Base-by-base conservation (phyloP, 2,113 vertebrate species). In the Bolborhynchus lineola region DNA sequence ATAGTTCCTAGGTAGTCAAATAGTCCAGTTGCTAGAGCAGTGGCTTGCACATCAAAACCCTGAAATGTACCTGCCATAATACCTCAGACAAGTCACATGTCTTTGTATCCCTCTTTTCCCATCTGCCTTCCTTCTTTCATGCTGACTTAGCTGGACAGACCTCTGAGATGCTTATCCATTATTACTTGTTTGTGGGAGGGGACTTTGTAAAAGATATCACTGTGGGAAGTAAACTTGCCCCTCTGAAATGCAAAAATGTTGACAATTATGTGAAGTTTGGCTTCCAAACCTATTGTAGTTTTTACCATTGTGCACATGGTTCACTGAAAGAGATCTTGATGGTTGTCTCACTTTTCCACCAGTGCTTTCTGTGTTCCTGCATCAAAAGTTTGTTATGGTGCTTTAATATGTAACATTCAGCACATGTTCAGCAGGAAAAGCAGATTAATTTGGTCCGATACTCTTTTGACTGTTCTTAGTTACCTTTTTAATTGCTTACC, bases 111-210 rank as follows among this genome's bases (percentile, higher is more conserved):
- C 35, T 65, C 26, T 64, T 55, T 70, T 92, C 69, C 82, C 84
- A 74, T 89, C 81, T 92, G 77, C 72, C 90, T 64, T 94, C 47
- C 3, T 5, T 42, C 82, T 90, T 79, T 95, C 62, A 17, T 82
- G 65, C 49, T 75, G 84, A 64, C 78, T 78, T 93, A 65, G 57
- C 67, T 71, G 33, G 46, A 29, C 41, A 81, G 18, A 13, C 52
- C 70, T 83, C 55, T 39, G 44, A 59, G 64, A 25, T 2, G 5
- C 26, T 89, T 42, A 67, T 64, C 60, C 69, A n/a, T 88, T 71
- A 23, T 31, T 39, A 44, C n/a, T 50, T 82, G 33, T 81, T 67
- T 92, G 68, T 83, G 69, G 86, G 79, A 78, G 39, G 64, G 50
- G 39, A 59, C 33, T 55, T n/a, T 52, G 31, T 70, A 79, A 70